Base-by-base conservation (phyloP, 1,140 invertebrate genomes). In the Aphelenchoides avenae region DNA sequence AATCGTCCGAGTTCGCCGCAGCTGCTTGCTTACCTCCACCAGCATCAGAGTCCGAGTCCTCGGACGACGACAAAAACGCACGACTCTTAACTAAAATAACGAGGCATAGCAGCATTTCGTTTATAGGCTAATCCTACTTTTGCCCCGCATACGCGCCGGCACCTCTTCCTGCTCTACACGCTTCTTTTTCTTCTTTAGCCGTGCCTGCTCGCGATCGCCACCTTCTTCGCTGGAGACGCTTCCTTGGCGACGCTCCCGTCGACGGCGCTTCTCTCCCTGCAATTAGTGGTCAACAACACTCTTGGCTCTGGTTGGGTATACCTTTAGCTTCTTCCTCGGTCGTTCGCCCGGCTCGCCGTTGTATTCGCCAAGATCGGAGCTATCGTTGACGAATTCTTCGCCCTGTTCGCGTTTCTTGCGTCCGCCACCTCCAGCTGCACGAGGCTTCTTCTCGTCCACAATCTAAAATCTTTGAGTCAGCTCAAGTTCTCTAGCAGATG, bases 371-470 rank as follows among this genome's bases (percentile, higher is more conserved):
- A 60, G 31, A 41, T 60, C 57, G 13, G 57, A 60, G 31, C 57
- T 60, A 58, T 60, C 57, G 31, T 60, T 60, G 46, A 60, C 56
- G 36, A 60, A 60, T n/a, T 60, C 57, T 27, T 60, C 57, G 20
- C 59, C 33, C 3, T 41, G 55, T 33, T 60, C 56, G 15, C 30
- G 37, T 7, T 36, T 49, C 37, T 58, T 58, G 41, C 42, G 57
- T 11, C 33, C 22, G 7, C 30, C 30, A 2, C 43, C 60, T 22
- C 57, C 27, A 22, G 30, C 58, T n/a, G n/a, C n/a, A n/a, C n/a
- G n/a, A n/a, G 46, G 24, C 37, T 42, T 64, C 53, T 37, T 36
- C 40, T 60, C 57, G 33, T 54, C 54, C 15, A 30, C 11, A 24
- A 56, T 13, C 47, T 53, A 33, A 42, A 41, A 24, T 40, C 3